Evolutionary conservation across 2,797 vertebrate genomes (phyloP).

Genomic region (Aplochiton taeniatus): DNA sequence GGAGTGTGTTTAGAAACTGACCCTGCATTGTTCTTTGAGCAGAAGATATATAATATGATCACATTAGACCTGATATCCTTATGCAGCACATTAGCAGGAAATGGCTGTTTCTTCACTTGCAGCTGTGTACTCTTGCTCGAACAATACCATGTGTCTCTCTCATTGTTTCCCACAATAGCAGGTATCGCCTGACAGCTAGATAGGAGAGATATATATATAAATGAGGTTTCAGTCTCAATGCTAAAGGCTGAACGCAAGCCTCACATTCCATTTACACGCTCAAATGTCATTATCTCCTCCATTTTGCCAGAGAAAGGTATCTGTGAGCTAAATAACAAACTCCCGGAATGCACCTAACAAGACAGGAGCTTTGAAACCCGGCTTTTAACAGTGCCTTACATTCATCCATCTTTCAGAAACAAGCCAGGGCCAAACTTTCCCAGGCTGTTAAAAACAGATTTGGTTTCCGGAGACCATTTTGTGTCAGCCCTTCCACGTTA

Average conservation of each 20-base stretch:
- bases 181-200: conserved; percentile 22
- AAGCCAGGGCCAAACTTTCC: conserved; percentile 10
- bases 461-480: conserved; percentile 13
- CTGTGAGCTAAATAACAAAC: conserved; percentile 38
- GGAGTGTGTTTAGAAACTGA: no score
- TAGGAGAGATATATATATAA: conserved; percentile 22
- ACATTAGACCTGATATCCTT: conserved; percentile 8
- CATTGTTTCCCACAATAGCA: conserved; percentile 9
- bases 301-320: conserved; percentile 39
- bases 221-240: conserved; percentile 31
- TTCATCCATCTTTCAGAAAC: conserved; percentile 34
- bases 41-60: background rate
- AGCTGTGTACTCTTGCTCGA: conserved; percentile 1
- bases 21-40: no score
- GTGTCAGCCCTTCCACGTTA: conserved; percentile 4
- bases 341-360: conserved; percentile 30
- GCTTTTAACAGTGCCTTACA: conserved; percentile 35
- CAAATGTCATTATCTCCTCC: conserved; percentile 45
- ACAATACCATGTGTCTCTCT: background rate
- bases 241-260: conserved; percentile 40
- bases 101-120: background rate
- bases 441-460: conserved; percentile 24
- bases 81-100: conserved; percentile 1
- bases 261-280: conserved; percentile 44
- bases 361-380: conserved; percentile 21